These are phyloP conservation scores for Epistrophe grossulariae DNA, from an alignment of 2,888 invertebrate genomes.

Conservation along the genomic window DNA sequence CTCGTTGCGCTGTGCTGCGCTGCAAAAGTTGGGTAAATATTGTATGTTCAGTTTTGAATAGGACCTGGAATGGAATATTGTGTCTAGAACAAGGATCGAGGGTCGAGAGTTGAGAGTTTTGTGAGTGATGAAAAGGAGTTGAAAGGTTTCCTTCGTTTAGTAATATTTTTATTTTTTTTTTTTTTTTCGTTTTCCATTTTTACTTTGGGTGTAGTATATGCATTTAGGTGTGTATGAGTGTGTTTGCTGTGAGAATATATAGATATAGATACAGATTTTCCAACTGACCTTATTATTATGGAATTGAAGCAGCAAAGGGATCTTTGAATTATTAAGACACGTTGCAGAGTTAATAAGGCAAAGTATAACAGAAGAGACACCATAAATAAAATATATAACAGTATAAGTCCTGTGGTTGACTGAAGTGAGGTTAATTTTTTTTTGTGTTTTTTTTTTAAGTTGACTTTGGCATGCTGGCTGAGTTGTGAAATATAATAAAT, in stretches of 20 bases:
- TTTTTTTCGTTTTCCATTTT: not conserved
- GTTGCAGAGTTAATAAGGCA: slow-evolving; percentile 55
- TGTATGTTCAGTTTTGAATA: slow-evolving; percentile 52
- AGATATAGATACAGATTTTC: slow-evolving; percentile 33
- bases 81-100: slow-evolving; percentile 15
- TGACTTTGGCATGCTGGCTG: not conserved
- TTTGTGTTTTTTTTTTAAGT: not conserved
- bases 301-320: slow-evolving; percentile 15
- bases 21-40: slow-evolving; percentile 32
- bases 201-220: not conserved
- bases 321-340: slow-evolving; percentile 67
- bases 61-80: slow-evolving; percentile 33
- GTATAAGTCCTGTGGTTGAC: not conserved
- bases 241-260: not conserved
- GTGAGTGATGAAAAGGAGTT: slow-evolving; percentile 51
- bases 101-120: slow-evolving; percentile 10
- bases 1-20: not conserved
- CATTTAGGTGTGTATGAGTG: not conserved
- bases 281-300: slow-evolving; percentile 63
- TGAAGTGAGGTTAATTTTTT: not conserved
- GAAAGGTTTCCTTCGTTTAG: not conserved
- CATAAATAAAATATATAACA: slow-evolving; percentile 3
- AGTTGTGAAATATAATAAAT: not conserved
- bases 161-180: too few relatives aligned
- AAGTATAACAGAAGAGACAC: not conserved